Conservation (phyloP, 2,888 invertebrate genomes). For the Ferrisia virgata region DNA sequence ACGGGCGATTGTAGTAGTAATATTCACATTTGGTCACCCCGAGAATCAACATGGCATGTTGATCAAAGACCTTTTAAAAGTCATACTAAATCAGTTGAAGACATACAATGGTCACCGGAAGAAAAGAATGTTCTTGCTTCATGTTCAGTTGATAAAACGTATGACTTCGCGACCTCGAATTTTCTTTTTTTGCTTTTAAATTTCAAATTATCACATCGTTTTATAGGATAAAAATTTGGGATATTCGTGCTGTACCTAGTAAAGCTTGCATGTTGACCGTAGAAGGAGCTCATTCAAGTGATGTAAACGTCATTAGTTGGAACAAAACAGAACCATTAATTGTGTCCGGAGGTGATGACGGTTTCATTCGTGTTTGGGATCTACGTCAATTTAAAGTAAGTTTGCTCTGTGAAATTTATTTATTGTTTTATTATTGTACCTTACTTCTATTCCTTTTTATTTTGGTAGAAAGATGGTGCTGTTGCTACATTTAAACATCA, state of each 20-base stretch:
- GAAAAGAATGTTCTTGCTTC: slow-evolving; percentile 83
- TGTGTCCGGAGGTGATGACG: slow-evolving; percentile 95
- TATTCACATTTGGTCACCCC: slow-evolving; percentile 90
- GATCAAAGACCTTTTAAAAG: slow-evolving; percentile 84
- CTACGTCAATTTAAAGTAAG: slow-evolving; percentile 67
- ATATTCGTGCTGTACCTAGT: slow-evolving; percentile 77
- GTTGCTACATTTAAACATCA: slow-evolving; percentile 96
- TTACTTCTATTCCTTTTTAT: not conserved
- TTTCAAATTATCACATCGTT: slow-evolving; percentile 39
- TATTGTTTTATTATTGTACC: not conserved
- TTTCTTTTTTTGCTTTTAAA: not conserved
- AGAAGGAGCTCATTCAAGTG: slow-evolving; percentile 80
- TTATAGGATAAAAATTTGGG: slow-evolving; percentile 86
- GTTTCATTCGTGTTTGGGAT: slow-evolving; percentile 92
- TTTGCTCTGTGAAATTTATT: not conserved
- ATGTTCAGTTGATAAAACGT: slow-evolving; percentile 81
- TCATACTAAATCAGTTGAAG: slow-evolving; percentile 92
- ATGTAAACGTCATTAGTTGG: slow-evolving; percentile 98
- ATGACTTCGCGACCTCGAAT: slow-evolving; percentile 46
- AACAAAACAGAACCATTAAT: slow-evolving; percentile 87
- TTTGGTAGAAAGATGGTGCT: slow-evolving; percentile 60
- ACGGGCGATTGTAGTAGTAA: slow-evolving; percentile 91
- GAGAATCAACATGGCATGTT: slow-evolving; percentile 78
- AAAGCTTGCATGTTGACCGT: slow-evolving; percentile 90
- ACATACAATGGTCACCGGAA: slow-evolving; percentile 97